phyloP scores from a whole-genome alignment of 2,888 invertebrate species.

The Hirtodrosophila histrioides region DNA sequence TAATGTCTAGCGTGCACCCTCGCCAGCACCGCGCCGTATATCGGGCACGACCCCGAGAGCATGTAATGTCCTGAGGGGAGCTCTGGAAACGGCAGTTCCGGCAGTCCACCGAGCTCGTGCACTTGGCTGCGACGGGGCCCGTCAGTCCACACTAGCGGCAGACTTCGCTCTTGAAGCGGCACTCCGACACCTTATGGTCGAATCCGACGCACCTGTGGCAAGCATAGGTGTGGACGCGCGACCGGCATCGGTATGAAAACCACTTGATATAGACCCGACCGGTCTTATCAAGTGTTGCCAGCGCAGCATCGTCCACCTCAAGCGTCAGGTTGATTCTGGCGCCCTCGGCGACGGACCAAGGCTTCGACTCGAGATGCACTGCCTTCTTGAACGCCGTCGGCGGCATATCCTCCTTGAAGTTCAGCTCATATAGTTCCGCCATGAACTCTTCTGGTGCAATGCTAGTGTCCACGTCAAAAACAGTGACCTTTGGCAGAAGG shows the following conservation, averaged over 20 bases:
- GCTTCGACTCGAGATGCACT: constrained; percentile 17
- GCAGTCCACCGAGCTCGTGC: constrained; percentile 18
- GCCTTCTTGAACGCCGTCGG: constrained; percentile 5
- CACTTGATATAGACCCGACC: constrained; percentile 15
- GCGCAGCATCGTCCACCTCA: background rate
- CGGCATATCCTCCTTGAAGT: constrained; percentile 12
- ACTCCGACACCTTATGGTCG: constrained; percentile 33
- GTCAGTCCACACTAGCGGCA: constrained; percentile 8
- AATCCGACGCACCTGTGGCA: constrained; percentile 33
- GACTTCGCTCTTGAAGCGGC: constrained; percentile 13
- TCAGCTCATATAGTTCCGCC: constrained; percentile 19
- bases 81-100: constrained; percentile 36
- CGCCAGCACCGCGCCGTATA: constrained; percentile 24
- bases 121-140: constrained; percentile 5
- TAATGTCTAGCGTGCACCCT: constrained; percentile 36
- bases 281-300: too few relatives aligned
- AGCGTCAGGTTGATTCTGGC: constrained; percentile 13
- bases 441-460: constrained; percentile 24
- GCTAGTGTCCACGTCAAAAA: constrained; percentile 17
- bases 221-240: constrained; percentile 8
- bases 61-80: constrained; percentile 29
- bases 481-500: constrained; percentile 8
- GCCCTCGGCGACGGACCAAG: constrained; percentile 15
- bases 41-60: constrained; percentile 30
- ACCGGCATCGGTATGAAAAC: constrained; percentile 7